Conservation (phyloP, 1,140 invertebrate species). For the Drosophila ohnishii region DNA sequence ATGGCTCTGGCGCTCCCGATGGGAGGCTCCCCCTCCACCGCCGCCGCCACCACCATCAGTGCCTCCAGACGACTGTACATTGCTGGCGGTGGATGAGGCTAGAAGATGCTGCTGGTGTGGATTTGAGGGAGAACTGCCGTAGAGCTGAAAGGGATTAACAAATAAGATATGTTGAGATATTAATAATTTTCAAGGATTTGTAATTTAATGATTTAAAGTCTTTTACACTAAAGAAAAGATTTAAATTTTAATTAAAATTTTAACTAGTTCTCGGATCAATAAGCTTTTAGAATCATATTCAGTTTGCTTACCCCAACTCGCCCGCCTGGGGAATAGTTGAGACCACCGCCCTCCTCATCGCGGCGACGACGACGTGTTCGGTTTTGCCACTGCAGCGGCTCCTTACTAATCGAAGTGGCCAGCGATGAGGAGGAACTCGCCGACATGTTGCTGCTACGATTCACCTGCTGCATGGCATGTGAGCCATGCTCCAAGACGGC, state of each 20-base stretch:
- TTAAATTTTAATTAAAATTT: too few relatives aligned
- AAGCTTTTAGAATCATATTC: not conserved
- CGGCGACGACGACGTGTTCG: slow-evolving; percentile 76
- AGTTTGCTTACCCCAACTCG: slow-evolving; percentile 69
- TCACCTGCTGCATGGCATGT: slow-evolving; percentile 45
- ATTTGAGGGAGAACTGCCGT: slow-evolving; percentile 57
- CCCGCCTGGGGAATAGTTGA: slow-evolving; percentile 73
- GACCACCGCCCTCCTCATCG: slow-evolving; percentile 64
- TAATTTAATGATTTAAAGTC: not conserved
- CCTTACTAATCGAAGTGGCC: slow-evolving; percentile 72
- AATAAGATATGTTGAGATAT: not conserved
- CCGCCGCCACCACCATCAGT: slow-evolving; percentile 46
- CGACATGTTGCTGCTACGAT: slow-evolving; percentile 66
- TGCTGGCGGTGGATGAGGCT: slow-evolving; percentile 56
- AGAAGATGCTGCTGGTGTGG: slow-evolving; percentile 64
- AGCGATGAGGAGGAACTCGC: slow-evolving; percentile 71
- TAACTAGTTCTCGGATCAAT: not conserved
- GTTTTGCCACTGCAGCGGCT: slow-evolving; percentile 68
- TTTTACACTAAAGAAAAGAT: too few relatives aligned
- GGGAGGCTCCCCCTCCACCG: slow-evolving; percentile 23
- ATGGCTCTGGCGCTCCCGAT: slow-evolving; percentile 63
- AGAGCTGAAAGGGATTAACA: slow-evolving; percentile 47
- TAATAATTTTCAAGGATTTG: not conserved
- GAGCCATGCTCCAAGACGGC: slow-evolving; percentile 51
- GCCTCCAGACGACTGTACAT: slow-evolving; percentile 45